Evolutionary conservation across 2,113 vertebrate genomes (phyloP).

Genomic region (Albula glossodonta): DNA sequence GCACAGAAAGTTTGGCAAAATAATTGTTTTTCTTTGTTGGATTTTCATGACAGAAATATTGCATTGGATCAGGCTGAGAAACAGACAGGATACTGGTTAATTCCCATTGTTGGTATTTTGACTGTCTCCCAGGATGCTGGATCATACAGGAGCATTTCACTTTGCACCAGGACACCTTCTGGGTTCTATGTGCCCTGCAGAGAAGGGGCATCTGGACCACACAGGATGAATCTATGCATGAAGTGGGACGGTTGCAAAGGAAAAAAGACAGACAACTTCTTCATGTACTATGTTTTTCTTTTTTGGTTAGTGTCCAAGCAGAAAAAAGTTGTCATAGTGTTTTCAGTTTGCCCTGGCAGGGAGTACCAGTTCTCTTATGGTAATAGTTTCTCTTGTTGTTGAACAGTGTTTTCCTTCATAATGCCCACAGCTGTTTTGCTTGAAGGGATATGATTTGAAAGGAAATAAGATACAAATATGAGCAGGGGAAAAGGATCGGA

Average conservation of each 20-base stretch:
- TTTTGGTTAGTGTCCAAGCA: neutral
- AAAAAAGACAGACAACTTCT: too few species aligned
- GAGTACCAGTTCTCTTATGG: neutral
- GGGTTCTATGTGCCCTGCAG: neutral
- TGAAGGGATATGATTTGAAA: conserved; percentile 1
- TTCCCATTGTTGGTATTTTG: neutral
- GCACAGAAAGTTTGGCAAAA: neutral
- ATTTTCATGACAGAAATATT: neutral
- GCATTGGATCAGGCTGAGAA: neutral
- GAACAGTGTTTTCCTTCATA: neutral
- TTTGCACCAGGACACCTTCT: neutral
- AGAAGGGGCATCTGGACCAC: neutral
- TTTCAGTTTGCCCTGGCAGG: neutral
- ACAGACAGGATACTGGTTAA: neutral
- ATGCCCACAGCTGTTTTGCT: conserved; percentile 10
- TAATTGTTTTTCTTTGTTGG: neutral
- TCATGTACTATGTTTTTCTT: too few species aligned
- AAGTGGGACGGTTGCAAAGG: neutral
- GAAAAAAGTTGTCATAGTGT: neutral
- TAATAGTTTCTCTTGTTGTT: neutral
- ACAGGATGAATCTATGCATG: neutral
- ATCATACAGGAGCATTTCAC: neutral
- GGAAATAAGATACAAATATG: conserved; percentile 14
- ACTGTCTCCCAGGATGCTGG: neutral
- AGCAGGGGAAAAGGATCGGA: neutral